A percentile compares a stretch with the other conserved stretches of the same genome.
phyloP scores from a whole-genome alignment of 2,797 vertebrate species.

The Sitta carolinensis region DNA sequence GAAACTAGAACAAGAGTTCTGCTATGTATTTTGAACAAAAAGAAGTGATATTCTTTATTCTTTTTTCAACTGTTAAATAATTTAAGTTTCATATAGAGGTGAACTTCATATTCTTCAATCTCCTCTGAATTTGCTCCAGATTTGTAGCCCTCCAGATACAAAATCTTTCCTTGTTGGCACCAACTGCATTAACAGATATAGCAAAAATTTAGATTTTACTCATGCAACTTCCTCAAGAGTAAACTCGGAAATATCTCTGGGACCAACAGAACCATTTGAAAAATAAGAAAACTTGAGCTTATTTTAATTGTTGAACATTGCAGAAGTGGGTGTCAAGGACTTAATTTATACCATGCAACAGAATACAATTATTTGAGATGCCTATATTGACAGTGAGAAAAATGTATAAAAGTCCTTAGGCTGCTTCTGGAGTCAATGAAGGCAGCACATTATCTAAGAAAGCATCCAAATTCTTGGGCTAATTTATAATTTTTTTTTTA shows the following conservation, averaged over 20 bases:
- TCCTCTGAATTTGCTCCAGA: background rate
- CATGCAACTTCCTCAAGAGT: background rate
- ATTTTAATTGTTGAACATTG: background rate
- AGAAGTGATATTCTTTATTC: accelerated
- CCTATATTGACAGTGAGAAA: background rate
- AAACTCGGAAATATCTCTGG: background rate
- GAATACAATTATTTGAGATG: background rate
- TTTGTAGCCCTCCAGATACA: background rate
- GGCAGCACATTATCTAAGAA: background rate
- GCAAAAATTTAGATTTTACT: background rate
- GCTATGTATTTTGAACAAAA: background rate
- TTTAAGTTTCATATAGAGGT: background rate
- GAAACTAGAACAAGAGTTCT: background rate
- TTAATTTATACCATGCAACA: background rate
- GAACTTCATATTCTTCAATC: background rate
- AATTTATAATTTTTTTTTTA: background rate
- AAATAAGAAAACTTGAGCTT: background rate
- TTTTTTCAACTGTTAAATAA: background rate
- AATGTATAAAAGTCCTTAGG: background rate
- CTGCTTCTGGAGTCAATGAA: background rate
- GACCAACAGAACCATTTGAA: background rate
- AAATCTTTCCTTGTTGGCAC: background rate
- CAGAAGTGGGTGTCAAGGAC: background rate
- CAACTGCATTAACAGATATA: background rate
- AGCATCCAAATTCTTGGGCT: background rate